phyloP scores from a whole-genome alignment of 2,888 invertebrate genomes.

The Vanessa cardui region DNA sequence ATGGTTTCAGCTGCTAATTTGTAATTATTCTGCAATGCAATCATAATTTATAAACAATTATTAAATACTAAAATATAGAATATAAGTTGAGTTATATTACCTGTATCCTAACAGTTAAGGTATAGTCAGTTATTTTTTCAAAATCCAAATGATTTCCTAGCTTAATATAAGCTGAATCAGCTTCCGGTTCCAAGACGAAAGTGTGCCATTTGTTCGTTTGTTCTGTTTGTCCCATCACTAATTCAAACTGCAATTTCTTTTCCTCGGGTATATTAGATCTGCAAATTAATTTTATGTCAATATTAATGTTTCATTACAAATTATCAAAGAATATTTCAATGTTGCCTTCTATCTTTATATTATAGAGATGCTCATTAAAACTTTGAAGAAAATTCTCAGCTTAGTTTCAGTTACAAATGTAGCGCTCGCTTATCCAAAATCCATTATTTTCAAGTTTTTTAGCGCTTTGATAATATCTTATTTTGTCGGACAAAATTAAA shows the following conservation, averaged over 20 bases:
- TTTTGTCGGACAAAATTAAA: conserved; percentile 36
- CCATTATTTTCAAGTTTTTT: conserved; percentile 19
- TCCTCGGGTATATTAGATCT: conserved; percentile 90
- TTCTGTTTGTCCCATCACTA: conserved; percentile 91
- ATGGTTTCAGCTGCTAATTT: conserved; percentile 90
- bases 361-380: not conserved
- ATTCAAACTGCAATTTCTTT: conserved; percentile 89
- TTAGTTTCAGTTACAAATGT: not conserved
- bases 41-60: conserved; percentile 1
- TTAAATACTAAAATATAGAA: not conserved
- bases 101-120: conserved; percentile 90
- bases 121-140: conserved; percentile 92
- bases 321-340: too few relatives aligned
- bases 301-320: not conserved
- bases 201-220: conserved; percentile 93
- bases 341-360: not conserved
- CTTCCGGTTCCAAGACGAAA: conserved; percentile 86
- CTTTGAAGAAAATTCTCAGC: not conserved
- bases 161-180: conserved; percentile 88
- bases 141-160: conserved; percentile 91
- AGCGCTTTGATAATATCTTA: conserved; percentile 33
- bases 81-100: conserved; percentile 54
- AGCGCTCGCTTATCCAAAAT: conserved; percentile 11
- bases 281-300: conserved; percentile 12
- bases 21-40: conserved; percentile 86